Conservation (phyloP, 1,140 invertebrate genomes). For the Cyclina sinensis region DNA sequence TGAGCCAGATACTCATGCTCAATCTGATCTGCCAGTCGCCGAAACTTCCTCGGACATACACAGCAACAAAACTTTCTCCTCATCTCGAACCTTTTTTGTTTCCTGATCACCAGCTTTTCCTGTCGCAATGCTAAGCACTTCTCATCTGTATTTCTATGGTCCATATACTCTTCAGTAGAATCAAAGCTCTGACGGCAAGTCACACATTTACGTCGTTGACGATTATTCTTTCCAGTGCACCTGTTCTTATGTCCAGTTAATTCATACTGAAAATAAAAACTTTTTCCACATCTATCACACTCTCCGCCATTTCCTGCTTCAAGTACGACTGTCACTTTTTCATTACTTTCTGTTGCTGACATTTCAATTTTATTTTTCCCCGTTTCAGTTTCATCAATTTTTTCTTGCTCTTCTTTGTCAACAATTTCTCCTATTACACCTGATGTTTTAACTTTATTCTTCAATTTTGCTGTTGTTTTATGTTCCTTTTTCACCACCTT, state of each 20-base stretch:
- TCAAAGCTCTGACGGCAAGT: slow-evolving; percentile 42
- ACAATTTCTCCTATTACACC: not conserved
- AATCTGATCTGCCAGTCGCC: slow-evolving; percentile 45
- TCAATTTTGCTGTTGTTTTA: not conserved
- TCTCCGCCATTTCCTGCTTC: slow-evolving; percentile 13
- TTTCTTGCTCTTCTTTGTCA: not conserved
- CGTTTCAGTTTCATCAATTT: not conserved
- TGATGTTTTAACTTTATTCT: not conserved
- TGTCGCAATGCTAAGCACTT: slow-evolving; percentile 21
- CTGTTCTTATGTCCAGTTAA: slow-evolving; percentile 36
- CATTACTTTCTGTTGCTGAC: not conserved
- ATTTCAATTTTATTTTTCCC: not conserved
- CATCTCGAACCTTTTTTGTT: slow-evolving; percentile 23
- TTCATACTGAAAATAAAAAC: slow-evolving; percentile 39
- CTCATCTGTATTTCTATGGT: slow-evolving; percentile 39
- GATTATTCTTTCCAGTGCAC: slow-evolving; percentile 42
- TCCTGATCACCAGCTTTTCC: slow-evolving; percentile 19
- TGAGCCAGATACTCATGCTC: slow-evolving; percentile 53
- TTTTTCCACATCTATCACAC: slow-evolving; percentile 36
- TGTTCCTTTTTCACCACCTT: not conserved
- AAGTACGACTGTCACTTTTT: not conserved
- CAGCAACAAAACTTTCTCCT: slow-evolving; percentile 40
- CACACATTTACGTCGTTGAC: slow-evolving; percentile 31
- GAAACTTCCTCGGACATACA: slow-evolving; percentile 46
- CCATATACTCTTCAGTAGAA: slow-evolving; percentile 29